A percentile compares a stretch with the other conserved stretches of the same genome.
These are phyloP conservation scores for Tragulus kanchil DNA, from an alignment of 2,113 vertebrate genomes.

Conservation along the genomic window DNA sequence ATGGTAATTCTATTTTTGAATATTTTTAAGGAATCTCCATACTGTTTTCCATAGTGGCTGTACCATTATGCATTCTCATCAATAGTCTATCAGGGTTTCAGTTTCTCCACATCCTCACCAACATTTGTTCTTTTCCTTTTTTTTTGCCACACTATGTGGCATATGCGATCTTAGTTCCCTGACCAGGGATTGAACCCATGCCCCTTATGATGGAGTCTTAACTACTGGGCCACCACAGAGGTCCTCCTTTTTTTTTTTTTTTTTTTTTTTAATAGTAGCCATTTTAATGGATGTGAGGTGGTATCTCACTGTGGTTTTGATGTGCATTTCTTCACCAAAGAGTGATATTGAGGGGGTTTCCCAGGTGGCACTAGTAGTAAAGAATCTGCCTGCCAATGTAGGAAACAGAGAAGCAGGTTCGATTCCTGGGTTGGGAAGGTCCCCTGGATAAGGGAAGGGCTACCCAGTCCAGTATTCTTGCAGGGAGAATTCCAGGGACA, in stretches of 20 bases:
- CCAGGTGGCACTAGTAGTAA: not conserved
- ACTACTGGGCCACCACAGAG: not conserved
- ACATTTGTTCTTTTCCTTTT: not conserved
- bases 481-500: not conserved
- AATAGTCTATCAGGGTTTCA: not conserved
- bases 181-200: not conserved
- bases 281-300: not conserved
- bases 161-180: not conserved
- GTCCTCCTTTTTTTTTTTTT: not conserved
- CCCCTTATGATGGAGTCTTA: not conserved
- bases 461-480: not conserved
- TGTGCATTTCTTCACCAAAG: not conserved
- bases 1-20: not conserved
- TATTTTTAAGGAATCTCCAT: not conserved
- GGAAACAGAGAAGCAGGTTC: not conserved
- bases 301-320: not conserved
- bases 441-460: not conserved
- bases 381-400: not conserved
- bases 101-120: not conserved
- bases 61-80: not conserved
- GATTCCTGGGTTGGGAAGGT: not conserved
- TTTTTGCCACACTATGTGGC: not conserved
- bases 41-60: not conserved
- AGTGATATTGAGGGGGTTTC: not conserved
- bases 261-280: not conserved